A percentile compares a stretch with the other conserved stretches of the same genome.
Conservation (phyloP, 2,888 invertebrate species). For the Nephrotoma guestfalica region DNA sequence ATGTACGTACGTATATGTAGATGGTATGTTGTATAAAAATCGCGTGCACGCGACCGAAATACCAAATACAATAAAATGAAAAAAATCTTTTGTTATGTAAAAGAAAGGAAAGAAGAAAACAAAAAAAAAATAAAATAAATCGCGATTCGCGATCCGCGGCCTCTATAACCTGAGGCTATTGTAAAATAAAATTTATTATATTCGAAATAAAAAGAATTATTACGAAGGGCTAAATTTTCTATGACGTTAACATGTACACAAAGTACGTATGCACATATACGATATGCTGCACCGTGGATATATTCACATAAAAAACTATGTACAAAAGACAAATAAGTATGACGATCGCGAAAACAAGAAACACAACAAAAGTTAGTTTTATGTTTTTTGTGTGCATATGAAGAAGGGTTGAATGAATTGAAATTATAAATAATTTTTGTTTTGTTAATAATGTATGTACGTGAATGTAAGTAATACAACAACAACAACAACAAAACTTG, state of each 20-base stretch:
- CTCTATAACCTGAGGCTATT: slow-evolving; percentile 3
- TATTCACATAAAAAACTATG: neutral
- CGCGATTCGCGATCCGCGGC: slow-evolving; percentile 4
- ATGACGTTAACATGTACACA: neutral
- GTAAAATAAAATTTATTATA: neutral
- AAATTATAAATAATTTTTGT: neutral
- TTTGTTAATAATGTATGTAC: neutral
- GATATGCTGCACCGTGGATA: neutral
- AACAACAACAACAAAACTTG: neutral
- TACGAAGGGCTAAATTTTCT: neutral
- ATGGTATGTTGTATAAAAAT: neutral
- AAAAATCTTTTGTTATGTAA: neutral
- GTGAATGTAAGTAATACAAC: neutral
- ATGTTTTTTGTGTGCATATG: neutral
- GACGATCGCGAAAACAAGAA: neutral
- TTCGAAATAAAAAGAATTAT: neutral
- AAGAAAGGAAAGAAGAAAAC: neutral
- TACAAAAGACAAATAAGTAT: neutral
- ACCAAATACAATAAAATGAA: neutral
- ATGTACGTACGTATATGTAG: neutral
- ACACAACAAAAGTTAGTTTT: neutral
- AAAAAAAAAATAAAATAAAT: neutral
- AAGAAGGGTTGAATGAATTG: neutral
- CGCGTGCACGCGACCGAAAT: neutral
- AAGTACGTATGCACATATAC: neutral